Conservation (phyloP, 2,797 vertebrate species). For the Basileuterus tristriatus region DNA sequence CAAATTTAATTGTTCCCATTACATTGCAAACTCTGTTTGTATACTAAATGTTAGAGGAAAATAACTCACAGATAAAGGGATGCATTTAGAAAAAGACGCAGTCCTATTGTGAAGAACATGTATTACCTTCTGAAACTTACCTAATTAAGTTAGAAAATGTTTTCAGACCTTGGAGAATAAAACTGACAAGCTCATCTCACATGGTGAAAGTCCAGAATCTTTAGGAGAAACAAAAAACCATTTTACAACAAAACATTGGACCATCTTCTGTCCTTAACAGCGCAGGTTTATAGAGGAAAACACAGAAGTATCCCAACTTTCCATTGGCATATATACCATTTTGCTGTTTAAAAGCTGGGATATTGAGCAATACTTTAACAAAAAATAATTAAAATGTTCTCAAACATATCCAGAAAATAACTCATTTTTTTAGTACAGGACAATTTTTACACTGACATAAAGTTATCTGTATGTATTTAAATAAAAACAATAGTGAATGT, state of each 20-base stretch:
- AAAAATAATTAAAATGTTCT: background rate
- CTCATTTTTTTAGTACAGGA: background rate
- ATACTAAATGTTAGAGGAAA: background rate
- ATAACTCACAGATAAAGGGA: background rate
- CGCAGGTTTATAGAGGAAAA: background rate
- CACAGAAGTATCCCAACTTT: background rate
- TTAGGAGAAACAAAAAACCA: background rate
- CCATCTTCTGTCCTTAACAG: background rate
- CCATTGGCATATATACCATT: background rate
- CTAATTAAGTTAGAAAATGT: background rate
- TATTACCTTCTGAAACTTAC: background rate
- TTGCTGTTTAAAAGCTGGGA: background rate
- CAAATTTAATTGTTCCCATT: background rate
- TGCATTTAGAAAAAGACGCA: background rate
- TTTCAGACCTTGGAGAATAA: background rate
- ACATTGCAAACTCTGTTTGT: background rate
- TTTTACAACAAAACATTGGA: background rate
- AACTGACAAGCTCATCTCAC: background rate
- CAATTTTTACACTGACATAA: conserved; percentile 45
- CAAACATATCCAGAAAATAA: background rate
- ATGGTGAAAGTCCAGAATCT: background rate
- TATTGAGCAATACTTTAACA: background rate
- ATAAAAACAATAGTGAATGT: conserved; percentile 78
- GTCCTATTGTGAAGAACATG: background rate
- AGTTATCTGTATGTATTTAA: conserved; percentile 42